Base-by-base conservation (phyloP, 2,888 invertebrate species). In the Pogonocherus hispidulus region DNA sequence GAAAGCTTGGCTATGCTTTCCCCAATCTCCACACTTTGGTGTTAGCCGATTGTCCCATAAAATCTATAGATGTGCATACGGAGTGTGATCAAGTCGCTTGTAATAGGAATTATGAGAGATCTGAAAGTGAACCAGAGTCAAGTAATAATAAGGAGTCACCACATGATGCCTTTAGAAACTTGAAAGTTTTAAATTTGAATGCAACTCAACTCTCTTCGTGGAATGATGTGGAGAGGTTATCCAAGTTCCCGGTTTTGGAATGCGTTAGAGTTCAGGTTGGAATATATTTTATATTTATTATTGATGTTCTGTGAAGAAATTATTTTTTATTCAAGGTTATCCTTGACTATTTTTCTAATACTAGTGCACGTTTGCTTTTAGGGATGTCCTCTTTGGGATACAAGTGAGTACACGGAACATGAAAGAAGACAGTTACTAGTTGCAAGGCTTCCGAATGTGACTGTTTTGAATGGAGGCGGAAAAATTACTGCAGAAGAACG, bases 391-490 rank as follows among this genome's bases (percentile, higher is more conserved):
- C 84, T 92, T 64, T 92, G 92, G 92, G 92, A 92, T 76, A 89
- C 90, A 54, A 90, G 93, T 81, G 94, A 94, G 83, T 93, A 94
- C 72, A 95, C 95, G 11, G 95, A 96, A 83, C 94, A 97, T 85
- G 95, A 96, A 85, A 88, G 97, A 64, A 88, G 97, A 59, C 92
- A 97, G 84, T 88, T 97, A 66, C 86, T 97, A 60, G 94, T 98
- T 55, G 97, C 97, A 9, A 89, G 97, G 71, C 87, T 98, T 70
- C 96, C 97, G 41, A 93, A 92, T 83, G 92, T 97, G 51, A 89
- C 91, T 73, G 93, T 93, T 60, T 87, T 98, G 46, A 98, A 98
- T 86, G 97, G 97, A 0, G 97, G 97, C 65, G 94, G 94, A 16
- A 90, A 90, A 11, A 95, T 98, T 76, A 91, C 92, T 35, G 89